phyloP scores from a whole-genome alignment of 2,888 invertebrate species.

The Drosophila tanythrix region DNA sequence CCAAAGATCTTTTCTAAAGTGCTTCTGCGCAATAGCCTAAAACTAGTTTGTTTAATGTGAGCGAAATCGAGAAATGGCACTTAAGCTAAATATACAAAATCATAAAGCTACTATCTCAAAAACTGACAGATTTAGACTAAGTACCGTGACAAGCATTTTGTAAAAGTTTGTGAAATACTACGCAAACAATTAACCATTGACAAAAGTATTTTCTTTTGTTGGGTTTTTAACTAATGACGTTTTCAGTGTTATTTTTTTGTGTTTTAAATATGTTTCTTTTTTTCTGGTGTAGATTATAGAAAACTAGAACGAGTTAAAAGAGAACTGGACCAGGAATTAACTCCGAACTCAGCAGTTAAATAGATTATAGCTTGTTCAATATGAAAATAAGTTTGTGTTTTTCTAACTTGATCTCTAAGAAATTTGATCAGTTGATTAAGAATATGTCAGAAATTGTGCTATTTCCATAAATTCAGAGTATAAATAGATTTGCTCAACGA shows the following conservation, averaged over 20 bases:
- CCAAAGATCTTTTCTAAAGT: conserved; percentile 33
- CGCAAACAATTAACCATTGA: neutral
- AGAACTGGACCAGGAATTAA: neutral
- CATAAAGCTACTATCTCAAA: neutral
- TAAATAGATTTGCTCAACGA: neutral
- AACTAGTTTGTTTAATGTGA: conserved; percentile 4
- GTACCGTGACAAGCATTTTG: neutral
- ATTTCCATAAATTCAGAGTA: rapidly evolving
- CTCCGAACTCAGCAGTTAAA: too few relatives aligned
- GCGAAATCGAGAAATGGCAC: neutral
- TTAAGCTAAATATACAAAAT: neutral
- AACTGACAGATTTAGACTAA: neutral
- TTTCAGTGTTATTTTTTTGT: neutral
- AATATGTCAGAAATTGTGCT: rapidly evolving
- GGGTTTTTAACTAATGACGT: neutral
- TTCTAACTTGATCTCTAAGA: neutral
- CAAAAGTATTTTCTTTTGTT: neutral
- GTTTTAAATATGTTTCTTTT: neutral
- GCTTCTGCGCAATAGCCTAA: conserved; percentile 7
- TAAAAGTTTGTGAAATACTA: neutral
- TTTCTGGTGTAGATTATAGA: neutral
- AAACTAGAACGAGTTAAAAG: neutral
- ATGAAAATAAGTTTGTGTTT: neutral
- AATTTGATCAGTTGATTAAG: neutral
- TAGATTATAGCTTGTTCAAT: neutral